A percentile compares a stretch with the other conserved stretches of the same genome.
Conservation (phyloP, 1,140 invertebrate genomes). For the Drosophila dunni region DNA sequence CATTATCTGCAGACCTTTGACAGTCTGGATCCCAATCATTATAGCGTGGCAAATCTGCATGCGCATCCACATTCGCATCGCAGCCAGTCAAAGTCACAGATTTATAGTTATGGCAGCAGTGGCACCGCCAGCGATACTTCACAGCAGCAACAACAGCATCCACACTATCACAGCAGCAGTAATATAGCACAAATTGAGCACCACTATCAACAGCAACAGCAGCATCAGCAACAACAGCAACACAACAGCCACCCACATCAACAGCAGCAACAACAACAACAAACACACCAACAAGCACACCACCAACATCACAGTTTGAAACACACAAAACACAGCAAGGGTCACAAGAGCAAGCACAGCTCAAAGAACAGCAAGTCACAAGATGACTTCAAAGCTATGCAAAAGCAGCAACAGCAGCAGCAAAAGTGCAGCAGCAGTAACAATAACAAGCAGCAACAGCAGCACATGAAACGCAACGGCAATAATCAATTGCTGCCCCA, state of each 20-base stretch:
- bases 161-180: slow-evolving; percentile 69
- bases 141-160: slow-evolving; percentile 57
- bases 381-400: slow-evolving; percentile 72
- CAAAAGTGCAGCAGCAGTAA: slow-evolving; percentile 43
- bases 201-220: slow-evolving; percentile 59
- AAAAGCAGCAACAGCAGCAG: slow-evolving; percentile 64
- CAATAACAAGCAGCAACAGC: slow-evolving; percentile 55
- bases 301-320: slow-evolving; percentile 80
- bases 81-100: slow-evolving; percentile 81
- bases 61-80: slow-evolving; percentile 65
- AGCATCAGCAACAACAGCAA: slow-evolving; percentile 56
- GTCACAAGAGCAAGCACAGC: slow-evolving; percentile 67
- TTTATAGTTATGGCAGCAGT: slow-evolving; percentile 78
- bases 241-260: slow-evolving; percentile 42
- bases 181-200: slow-evolving; percentile 74
- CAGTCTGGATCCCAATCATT: slow-evolving; percentile 78
- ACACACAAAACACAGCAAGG: slow-evolving; percentile 77
- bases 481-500: slow-evolving; percentile 61
- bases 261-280: slow-evolving; percentile 43
- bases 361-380: slow-evolving; percentile 76
- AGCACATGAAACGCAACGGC: slow-evolving; percentile 50
- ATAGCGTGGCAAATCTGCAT: slow-evolving; percentile 74
- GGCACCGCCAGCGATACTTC: slow-evolving; percentile 59
- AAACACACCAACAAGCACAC: slow-evolving; percentile 44
- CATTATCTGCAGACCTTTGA: slow-evolving; percentile 82